Evolutionary conservation across 2,113 vertebrate species (phyloP).

Genomic region (Cebidichthys violaceus): DNA sequence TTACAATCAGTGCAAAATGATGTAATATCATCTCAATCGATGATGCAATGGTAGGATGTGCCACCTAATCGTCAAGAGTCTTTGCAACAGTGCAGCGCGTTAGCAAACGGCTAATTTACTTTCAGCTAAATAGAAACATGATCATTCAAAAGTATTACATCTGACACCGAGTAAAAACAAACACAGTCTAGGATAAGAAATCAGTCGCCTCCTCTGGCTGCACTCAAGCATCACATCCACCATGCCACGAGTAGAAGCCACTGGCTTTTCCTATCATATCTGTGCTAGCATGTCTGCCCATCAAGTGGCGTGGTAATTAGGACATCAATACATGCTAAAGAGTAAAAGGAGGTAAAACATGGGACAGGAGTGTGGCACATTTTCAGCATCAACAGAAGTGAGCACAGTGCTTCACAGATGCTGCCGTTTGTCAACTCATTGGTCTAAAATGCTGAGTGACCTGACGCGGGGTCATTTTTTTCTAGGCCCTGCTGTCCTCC

Average conservation of each 20-base stretch:
- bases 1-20: neutral
- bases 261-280: neutral
- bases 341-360: neutral
- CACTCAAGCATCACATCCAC: neutral
- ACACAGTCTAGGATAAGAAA: neutral
- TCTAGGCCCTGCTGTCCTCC: constrained; percentile 63
- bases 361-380: constrained; percentile 7
- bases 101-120: neutral
- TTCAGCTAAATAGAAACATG: neutral
- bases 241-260: neutral
- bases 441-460: constrained; percentile 66
- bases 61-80: neutral
- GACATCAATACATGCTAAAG: constrained; percentile 10
- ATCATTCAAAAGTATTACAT: neutral
- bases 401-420: constrained; percentile 19
- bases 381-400: constrained; percentile 38
- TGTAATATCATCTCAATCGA: neutral
- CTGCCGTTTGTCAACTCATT: constrained; percentile 51
- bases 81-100: neutral
- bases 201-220: neutral
- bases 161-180: neutral
- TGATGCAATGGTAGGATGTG: neutral
- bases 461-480: constrained; percentile 63
- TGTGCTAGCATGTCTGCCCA: neutral
- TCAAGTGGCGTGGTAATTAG: constrained; percentile 1